Conservation (phyloP, 1,140 invertebrate genomes). For the Drosophila bocqueti region DNA sequence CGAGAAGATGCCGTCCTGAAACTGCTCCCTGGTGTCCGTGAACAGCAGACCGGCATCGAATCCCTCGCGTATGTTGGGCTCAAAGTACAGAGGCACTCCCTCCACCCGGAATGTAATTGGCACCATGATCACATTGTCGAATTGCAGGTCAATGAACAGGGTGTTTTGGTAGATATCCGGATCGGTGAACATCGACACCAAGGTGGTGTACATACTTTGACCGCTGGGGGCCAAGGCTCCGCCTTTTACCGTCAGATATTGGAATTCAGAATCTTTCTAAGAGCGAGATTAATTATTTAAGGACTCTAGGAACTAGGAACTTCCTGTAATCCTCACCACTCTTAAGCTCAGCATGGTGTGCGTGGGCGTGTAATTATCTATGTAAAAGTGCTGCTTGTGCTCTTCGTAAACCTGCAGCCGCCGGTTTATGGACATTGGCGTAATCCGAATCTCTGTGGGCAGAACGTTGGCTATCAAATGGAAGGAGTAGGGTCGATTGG, state of each 20-base stretch:
- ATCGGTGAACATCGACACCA: constrained; percentile 62
- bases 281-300: neutral
- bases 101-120: constrained; percentile 68
- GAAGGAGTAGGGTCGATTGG: constrained; percentile 52
- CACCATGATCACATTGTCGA: constrained; percentile 61
- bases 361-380: constrained; percentile 74
- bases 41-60: constrained; percentile 64
- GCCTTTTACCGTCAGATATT: constrained; percentile 56
- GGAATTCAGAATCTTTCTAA: constrained; percentile 48
- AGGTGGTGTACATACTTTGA: constrained; percentile 71
- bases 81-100: constrained; percentile 69
- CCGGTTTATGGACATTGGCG: constrained; percentile 31
- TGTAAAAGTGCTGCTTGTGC: constrained; percentile 57
- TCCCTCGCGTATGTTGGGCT: constrained; percentile 59
- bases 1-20: constrained; percentile 33
- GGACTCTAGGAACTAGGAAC: neutral
- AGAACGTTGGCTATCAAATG: constrained; percentile 59
- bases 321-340: constrained; percentile 51
- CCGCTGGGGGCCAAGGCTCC: constrained; percentile 54
- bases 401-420: constrained; percentile 55
- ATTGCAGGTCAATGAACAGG: constrained; percentile 61
- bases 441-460: constrained; percentile 57
- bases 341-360: constrained; percentile 58
- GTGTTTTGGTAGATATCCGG: constrained; percentile 72
- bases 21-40: constrained; percentile 57